Evolutionary conservation across 1,140 invertebrate genomes (phyloP), one percentile per base, ranked within the genome.

Genomic region (Monomorium pharaonis): DNA sequence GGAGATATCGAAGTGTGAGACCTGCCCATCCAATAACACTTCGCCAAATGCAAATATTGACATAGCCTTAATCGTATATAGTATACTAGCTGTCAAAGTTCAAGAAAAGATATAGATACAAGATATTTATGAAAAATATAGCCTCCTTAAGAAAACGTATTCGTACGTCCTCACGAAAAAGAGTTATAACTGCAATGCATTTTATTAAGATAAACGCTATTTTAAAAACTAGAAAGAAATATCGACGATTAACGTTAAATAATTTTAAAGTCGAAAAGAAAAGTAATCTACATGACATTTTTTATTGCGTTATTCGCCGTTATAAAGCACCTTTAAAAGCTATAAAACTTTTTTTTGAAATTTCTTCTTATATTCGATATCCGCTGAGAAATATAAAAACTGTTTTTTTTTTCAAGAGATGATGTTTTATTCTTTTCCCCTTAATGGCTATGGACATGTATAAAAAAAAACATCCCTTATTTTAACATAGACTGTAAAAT

Each of bases 21-120:
- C 51, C 65, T 85, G 67, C 58, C 85, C 56, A 85, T 69, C 42
- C 18, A 60, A 74, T 62, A 24, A 65, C 62, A 47, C 58, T 47
- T 67, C 42, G 51, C 24, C 62, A 60, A 86, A 84, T 84, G 87
- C 91, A 92, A 92, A 92, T 91, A 91, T 92, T 91, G 75, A 86
- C 86, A 60, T 91, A 89, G 90, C 90, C 90, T 92, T 91, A 90
- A 92, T 92, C 87, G 81, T 72, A 51, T 56, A 24, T 37, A n/a
- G n/a, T 21, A 12, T 56, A 58, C 63, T 42, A 63, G 7, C 6
- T 27, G n/a, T 51, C 42, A 14, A 67, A 62, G 33, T 67, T 27
- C 72, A 51, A 62, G 60, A 90, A 88, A 42, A 67, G 62, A 70
- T n/a, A 14, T 12, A 16, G 14, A 58, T 70, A 63, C 27, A 47